Evolutionary conservation across 2,888 invertebrate genomes (phyloP).

Genomic region (Phrixothrix hirtus): DNA sequence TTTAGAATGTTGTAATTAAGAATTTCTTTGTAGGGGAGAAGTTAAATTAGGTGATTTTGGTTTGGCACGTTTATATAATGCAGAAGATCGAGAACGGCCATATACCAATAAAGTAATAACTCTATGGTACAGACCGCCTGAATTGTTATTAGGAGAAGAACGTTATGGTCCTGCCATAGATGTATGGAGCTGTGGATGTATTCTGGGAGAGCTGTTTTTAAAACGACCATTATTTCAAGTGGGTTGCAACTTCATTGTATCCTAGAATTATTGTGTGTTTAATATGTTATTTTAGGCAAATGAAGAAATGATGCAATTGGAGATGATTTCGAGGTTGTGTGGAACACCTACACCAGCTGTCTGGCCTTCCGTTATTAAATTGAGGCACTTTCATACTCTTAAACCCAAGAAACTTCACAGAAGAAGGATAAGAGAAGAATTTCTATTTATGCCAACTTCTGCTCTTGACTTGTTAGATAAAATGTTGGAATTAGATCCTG

Average conservation of each 20-base stretch:
- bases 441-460: constrained; percentile 85
- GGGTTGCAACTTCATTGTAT: constrained; percentile 30
- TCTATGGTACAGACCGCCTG: constrained; percentile 98
- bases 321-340: constrained; percentile 91
- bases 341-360: constrained; percentile 95
- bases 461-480: constrained; percentile 91
- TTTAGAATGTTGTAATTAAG: neutral
- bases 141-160: constrained; percentile 94
- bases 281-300: constrained; percentile 75
- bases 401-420: constrained; percentile 90
- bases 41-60: constrained; percentile 99
- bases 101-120: constrained; percentile 99
- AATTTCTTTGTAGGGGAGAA: constrained; percentile 77
- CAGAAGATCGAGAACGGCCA: constrained; percentile 91
- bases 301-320: constrained; percentile 90
- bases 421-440: constrained; percentile 88
- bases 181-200: constrained; percentile 99
- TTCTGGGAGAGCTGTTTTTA: constrained; percentile 94
- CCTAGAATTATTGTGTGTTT: constrained; percentile 2
- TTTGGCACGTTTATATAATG: constrained; percentile 91
- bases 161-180: constrained; percentile 97
- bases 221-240: constrained; percentile 96
- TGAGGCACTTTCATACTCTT: constrained; percentile 90
- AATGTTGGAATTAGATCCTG: constrained; percentile 96
- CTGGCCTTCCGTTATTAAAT: constrained; percentile 93